Evolutionary conservation across 2,113 vertebrate genomes (phyloP).

Genomic region (Lycocorax pyrrhopterus): DNA sequence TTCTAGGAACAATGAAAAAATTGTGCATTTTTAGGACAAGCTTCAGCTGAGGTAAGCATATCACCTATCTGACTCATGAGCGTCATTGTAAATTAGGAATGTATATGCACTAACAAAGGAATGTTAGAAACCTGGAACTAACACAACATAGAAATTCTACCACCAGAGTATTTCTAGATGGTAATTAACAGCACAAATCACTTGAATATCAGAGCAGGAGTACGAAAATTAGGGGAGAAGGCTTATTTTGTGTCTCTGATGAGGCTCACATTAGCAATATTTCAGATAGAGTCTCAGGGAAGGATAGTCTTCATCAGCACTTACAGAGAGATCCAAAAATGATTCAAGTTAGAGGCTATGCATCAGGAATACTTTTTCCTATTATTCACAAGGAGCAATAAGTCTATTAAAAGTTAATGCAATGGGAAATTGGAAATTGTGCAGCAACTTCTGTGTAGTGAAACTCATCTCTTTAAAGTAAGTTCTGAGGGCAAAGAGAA

Average conservation of each 20-base stretch:
- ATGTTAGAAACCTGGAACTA: background rate
- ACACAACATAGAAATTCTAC: background rate
- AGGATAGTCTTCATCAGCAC: background rate
- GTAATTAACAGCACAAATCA: background rate
- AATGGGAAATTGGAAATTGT: constrained; percentile 34
- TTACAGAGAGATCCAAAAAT: background rate
- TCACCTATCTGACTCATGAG: background rate
- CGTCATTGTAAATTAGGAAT: background rate
- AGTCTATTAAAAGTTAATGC: constrained; percentile 53
- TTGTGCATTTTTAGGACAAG: background rate
- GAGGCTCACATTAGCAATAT: background rate
- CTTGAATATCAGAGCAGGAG: background rate
- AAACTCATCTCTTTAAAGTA: constrained; percentile 23
- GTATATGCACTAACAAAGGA: background rate
- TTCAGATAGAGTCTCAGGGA: background rate
- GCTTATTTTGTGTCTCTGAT: background rate
- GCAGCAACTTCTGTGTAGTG: constrained; percentile 8
- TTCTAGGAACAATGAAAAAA: background rate
- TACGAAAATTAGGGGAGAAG: background rate
- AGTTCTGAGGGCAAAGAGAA: constrained; percentile 17
- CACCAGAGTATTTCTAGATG: background rate
- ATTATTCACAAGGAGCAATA: constrained; percentile 27
- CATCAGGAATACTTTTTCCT: constrained; percentile 6
- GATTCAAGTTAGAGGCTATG: background rate
- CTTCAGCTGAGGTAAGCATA: background rate